A percentile compares a stretch with the other conserved stretches of the same genome.
Conservation (phyloP, 2,113 vertebrate genomes). For the Tupaia tana region DNA sequence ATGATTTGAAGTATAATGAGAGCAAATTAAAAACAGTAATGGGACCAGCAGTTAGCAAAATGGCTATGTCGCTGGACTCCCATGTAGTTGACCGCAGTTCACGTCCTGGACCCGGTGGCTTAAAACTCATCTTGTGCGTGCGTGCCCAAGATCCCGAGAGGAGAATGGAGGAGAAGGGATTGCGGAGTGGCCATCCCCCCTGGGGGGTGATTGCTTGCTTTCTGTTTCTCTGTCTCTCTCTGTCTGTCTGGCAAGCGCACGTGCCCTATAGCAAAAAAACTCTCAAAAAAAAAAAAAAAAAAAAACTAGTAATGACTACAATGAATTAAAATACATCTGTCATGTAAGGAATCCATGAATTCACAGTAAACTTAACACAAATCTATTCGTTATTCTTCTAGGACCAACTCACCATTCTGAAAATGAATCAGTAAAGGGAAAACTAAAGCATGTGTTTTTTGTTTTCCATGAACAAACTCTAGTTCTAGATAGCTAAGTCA, state of each 20-base stretch:
- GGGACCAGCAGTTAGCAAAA: no score
- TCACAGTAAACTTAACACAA: conserved; percentile 38
- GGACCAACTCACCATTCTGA: not conserved
- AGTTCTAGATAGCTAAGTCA: not conserved
- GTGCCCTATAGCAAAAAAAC: no score
- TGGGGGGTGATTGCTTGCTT: no score
- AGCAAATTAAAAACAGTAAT: not conserved
- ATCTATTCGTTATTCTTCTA: not conserved
- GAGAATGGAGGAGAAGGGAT: no score
- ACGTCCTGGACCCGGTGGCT: no score
- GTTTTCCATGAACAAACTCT: not conserved
- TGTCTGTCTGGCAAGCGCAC: no score
- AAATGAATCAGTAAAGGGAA: not conserved
- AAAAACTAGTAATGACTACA: not conserved
- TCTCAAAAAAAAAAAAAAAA: not conserved
- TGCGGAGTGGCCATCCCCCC: no score
- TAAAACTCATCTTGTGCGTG: no score
- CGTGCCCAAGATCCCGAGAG: no score
- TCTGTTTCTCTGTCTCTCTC: no score
- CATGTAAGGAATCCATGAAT: not conserved
- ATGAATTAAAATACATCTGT: not conserved
- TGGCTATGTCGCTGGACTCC: no score
- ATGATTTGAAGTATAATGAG: not conserved
- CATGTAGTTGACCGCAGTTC: no score
- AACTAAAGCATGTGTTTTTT: not conserved